Percentiles rank a stretch among this genome's conserved stretches.
These are phyloP conservation scores for Eristalinus aeneus DNA, from an alignment of 2,888 invertebrate species.

Conservation along the genomic window DNA sequence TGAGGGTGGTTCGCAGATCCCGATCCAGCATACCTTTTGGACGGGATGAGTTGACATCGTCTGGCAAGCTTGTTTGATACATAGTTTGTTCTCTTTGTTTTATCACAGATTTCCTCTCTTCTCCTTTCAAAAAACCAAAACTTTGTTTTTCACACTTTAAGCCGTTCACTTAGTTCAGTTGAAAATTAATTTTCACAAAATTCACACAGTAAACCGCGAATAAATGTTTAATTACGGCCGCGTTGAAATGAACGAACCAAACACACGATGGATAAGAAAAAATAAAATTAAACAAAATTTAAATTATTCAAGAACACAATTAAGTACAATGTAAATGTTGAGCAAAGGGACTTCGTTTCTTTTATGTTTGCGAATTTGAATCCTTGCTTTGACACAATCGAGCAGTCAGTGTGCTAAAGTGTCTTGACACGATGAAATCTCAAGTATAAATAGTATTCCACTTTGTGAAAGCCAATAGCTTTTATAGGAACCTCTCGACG, in stretches of 20 bases:
- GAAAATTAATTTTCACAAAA: not conserved
- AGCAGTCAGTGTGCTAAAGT: not conserved
- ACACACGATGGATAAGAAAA: not conserved
- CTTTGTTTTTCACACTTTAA: not conserved
- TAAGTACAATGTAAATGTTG: too few relatives aligned
- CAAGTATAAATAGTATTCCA: slow-evolving; percentile 49
- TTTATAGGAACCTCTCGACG: slow-evolving; percentile 24
- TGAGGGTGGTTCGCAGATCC: slow-evolving; percentile 46
- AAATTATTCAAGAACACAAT: not conserved
- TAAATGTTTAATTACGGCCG: slow-evolving; percentile 8
- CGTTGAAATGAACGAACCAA: not conserved
- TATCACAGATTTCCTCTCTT: slow-evolving; percentile 4
- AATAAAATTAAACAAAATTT: not conserved
- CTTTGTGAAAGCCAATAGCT: slow-evolving; percentile 40
- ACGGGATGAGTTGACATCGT: slow-evolving; percentile 9
- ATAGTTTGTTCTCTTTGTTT: slow-evolving; percentile 22
- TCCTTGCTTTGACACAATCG: not conserved
- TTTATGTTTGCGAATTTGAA: not conserved
- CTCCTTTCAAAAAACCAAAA: not conserved
- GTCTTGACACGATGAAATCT: slow-evolving; percentile 52
- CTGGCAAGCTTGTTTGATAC: slow-evolving; percentile 58
- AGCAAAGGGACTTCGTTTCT: too few relatives aligned
- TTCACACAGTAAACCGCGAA: too few relatives aligned
- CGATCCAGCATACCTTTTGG: slow-evolving; percentile 66
- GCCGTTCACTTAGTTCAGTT: slow-evolving; percentile 13